Evolutionary conservation across 2,113 vertebrate genomes (phyloP).

Genomic region (Cervus canadensis): DNA sequence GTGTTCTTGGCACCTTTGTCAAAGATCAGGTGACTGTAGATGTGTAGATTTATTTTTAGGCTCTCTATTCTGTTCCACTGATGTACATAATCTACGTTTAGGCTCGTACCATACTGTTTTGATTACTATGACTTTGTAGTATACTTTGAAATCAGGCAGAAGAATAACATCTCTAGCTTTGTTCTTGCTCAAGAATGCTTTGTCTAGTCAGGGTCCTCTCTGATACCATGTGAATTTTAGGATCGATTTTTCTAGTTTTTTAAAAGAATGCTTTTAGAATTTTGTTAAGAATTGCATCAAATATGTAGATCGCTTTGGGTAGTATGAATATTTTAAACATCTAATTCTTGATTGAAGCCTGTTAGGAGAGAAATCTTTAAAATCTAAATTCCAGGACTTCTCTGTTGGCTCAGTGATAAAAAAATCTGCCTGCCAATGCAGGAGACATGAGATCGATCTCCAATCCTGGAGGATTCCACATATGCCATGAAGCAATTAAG

Average conservation of each 20-base stretch:
- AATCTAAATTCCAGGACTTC: not conserved
- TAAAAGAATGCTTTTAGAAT: not conserved
- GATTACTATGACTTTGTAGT: not conserved
- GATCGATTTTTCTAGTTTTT: not conserved
- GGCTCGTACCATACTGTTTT: not conserved
- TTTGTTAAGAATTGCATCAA: not conserved
- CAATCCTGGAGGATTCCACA: not conserved
- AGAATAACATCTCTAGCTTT: not conserved
- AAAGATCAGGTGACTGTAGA: not conserved
- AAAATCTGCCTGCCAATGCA: not conserved
- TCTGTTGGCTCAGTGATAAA: not conserved
- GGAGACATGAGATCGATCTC: not conserved
- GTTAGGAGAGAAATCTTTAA: slow-evolving; percentile 19
- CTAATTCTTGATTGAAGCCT: not conserved
- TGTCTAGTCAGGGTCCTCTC: not conserved
- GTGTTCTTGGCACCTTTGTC: not conserved
- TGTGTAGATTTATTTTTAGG: not conserved
- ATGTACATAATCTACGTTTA: not conserved
- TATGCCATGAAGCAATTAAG: not conserved
- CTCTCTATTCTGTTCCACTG: not conserved
- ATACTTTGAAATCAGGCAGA: not conserved
- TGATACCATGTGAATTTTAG: not conserved
- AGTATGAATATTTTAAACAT: not conserved
- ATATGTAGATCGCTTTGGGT: not conserved
- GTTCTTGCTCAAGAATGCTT: not conserved